phyloP scores from a whole-genome alignment of 1,140 invertebrate species.

The Triops longicaudatus region DNA sequence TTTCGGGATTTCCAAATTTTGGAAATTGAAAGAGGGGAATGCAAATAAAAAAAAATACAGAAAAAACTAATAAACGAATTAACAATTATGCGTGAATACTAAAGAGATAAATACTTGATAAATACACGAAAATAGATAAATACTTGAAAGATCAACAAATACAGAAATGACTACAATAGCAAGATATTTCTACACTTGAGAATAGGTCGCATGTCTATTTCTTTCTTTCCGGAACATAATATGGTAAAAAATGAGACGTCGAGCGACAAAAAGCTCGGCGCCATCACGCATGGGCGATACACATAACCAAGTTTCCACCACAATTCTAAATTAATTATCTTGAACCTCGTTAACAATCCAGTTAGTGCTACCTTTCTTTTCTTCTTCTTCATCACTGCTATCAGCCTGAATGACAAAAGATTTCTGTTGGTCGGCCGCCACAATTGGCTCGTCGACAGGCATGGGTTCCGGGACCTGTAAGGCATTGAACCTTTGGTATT shows the following conservation, averaged over 20 bases:
- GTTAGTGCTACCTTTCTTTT: not conserved
- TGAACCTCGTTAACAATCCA: slow-evolving; percentile 24
- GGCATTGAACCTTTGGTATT: not conserved
- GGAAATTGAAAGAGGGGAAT: not conserved
- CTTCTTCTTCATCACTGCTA: slow-evolving; percentile 13
- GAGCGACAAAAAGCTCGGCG: not conserved
- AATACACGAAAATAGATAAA: not conserved
- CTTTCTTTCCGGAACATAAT: slow-evolving; percentile 7
- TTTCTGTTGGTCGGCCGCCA: not conserved
- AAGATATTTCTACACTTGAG: not conserved
- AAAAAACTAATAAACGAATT: too few species aligned
- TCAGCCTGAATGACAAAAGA: slow-evolving; percentile 1
- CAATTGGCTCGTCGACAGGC: not conserved
- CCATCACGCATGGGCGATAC: not conserved
- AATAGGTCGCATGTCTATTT: slow-evolving; percentile 16
- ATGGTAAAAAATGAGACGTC: not conserved
- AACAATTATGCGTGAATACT: too few species aligned
- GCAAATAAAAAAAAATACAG: not conserved
- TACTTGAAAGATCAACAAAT: not conserved
- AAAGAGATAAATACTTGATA: not conserved
- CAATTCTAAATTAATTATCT: not conserved
- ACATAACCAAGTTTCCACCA: not conserved
- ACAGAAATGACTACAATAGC: too few species aligned
- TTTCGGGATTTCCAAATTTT: too few species aligned
- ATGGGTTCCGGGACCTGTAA: not conserved